Conservation (phyloP, 1,140 invertebrate genomes). For the Papilio glaucus region DNA sequence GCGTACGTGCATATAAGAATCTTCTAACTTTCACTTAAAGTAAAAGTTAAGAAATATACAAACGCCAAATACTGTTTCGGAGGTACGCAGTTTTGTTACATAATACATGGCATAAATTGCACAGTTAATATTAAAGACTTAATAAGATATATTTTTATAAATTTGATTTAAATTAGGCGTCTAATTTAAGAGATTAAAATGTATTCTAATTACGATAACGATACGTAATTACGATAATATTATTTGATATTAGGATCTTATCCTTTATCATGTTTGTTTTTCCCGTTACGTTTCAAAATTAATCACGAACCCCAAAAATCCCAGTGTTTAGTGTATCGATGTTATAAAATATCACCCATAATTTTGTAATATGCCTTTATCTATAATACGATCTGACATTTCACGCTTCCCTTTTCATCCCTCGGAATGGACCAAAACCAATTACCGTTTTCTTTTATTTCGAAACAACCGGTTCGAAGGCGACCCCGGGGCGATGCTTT, state of each 20-base stretch:
- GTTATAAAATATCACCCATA: background rate
- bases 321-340: background rate
- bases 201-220: background rate
- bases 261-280: background rate
- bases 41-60: conserved; percentile 1
- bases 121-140: too few species aligned
- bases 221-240: background rate
- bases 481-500: conserved; percentile 15
- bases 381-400: conserved; percentile 41
- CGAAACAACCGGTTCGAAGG: conserved; percentile 36
- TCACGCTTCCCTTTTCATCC: conserved; percentile 58
- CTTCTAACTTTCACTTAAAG: conserved; percentile 14
- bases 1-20: background rate
- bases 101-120: background rate
- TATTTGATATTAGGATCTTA: background rate
- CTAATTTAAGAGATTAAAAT: background rate
- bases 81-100: background rate
- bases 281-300: background rate
- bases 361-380: conserved; percentile 21
- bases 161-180: background rate
- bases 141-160: background rate
- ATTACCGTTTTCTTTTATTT: conserved; percentile 49
- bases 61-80: background rate
- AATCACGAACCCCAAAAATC: background rate
- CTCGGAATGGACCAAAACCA: conserved; percentile 48